These are phyloP conservation scores for Lepilemur septentrionalis DNA, from an alignment of 2,797 vertebrate genomes.

Conservation along the genomic window DNA sequence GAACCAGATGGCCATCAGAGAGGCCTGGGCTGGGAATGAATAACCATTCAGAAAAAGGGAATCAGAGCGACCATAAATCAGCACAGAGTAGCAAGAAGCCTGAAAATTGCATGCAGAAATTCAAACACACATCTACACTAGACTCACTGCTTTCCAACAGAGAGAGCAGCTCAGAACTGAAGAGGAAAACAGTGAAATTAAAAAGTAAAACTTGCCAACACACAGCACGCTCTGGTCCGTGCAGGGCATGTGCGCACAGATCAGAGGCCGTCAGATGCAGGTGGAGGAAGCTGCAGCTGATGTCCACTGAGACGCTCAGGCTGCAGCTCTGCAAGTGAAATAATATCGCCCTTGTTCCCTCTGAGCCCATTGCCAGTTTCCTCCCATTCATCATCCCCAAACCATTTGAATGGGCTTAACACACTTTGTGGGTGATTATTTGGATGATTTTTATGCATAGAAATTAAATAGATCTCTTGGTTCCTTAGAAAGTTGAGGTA, in stretches of 20 bases:
- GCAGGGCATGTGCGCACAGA: neutral
- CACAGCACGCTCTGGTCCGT: neutral
- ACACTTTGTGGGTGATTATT: neutral
- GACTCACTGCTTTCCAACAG: neutral
- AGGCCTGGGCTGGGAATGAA: slow-evolving; percentile 77
- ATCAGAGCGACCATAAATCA: slow-evolving; percentile 23
- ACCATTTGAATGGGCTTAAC: neutral
- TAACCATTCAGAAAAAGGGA: slow-evolving; percentile 78
- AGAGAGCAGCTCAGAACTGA: neutral
- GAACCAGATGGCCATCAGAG: slow-evolving; percentile 78
- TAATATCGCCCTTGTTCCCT: slow-evolving; percentile 28
- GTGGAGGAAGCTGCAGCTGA: neutral
- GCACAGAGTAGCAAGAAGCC: neutral
- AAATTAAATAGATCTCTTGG: neutral
- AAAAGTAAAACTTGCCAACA: neutral
- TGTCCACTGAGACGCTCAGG: neutral
- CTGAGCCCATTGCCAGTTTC: neutral
- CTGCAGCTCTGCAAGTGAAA: neutral
- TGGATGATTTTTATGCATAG: neutral
- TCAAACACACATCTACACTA: neutral
- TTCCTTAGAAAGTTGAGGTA: neutral
- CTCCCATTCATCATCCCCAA: neutral
- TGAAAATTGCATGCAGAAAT: neutral
- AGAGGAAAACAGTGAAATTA: neutral
- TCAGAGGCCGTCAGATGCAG: neutral